phyloP scores from a whole-genome alignment of 2,113 vertebrate species.

The Polyodon spathula region DNA sequence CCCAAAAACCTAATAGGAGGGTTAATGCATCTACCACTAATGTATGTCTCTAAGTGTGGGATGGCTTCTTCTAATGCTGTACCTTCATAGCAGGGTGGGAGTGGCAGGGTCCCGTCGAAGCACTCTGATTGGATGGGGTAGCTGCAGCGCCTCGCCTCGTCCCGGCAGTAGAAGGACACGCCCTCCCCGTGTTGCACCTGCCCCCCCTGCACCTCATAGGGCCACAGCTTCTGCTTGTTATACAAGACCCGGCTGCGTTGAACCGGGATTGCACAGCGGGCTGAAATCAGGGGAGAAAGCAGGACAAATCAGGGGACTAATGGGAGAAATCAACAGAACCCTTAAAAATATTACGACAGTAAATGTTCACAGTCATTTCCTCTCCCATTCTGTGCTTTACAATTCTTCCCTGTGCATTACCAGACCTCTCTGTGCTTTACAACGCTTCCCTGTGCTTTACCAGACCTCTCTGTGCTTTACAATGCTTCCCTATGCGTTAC shows the following conservation, averaged over 20 bases:
- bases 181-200: conserved; percentile 38
- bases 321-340: not conserved
- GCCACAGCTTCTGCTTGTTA: conserved; percentile 54
- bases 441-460: no score
- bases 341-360: conserved; percentile 1
- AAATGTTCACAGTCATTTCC: no score
- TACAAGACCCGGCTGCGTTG: conserved; percentile 59
- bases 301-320: not conserved
- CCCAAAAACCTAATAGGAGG: no score
- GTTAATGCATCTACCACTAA: no score
- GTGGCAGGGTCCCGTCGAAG: conserved; percentile 51
- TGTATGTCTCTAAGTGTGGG: not conserved
- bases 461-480: no score
- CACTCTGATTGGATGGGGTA: conserved; percentile 44
- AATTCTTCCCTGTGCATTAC: no score
- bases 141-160: conserved; percentile 35
- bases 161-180: conserved; percentile 62
- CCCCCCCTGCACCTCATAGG: conserved; percentile 44
- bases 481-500: no score
- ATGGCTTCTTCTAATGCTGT: not conserved
- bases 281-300: conserved; percentile 26
- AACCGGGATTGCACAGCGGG: conserved; percentile 56
- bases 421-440: no score
- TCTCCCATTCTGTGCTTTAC: no score
- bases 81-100: conserved; percentile 64